Base-by-base conservation (phyloP, 2,797 vertebrate species). In the Argya squamiceps region DNA sequence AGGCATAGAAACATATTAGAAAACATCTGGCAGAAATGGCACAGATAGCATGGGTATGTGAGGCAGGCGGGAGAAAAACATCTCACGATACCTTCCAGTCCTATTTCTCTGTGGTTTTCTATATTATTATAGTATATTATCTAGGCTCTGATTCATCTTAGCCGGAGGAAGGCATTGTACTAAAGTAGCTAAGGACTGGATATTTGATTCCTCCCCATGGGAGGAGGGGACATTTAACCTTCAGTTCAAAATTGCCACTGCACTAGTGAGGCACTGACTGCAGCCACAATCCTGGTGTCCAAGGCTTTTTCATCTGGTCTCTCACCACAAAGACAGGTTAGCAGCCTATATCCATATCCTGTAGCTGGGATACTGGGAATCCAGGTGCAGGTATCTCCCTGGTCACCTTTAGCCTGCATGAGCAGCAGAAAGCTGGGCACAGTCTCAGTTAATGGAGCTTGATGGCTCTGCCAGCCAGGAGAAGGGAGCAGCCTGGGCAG, bases 371-470 rank as follows among this genome's bases (percentile, higher is more conserved):
- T 75, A 17, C n/a, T 34, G 29, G n/a, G 22, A 88, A 73, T 50
- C 59, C 50, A 44, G 53, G 55, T 74, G 39, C 1, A 5, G 32
- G 27, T 46, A 14, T 77, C 26, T 63, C 37, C 30, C 23, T 3
- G 2, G 14, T 37, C 44, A 49, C 32, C 32, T 67, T 24, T 30
- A 27, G 52, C 30, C 46, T 68, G 32, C 6, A 4, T 46, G 56
- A 70, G 67, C 55, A 83, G 36, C 67, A 49, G 4, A 19, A 46
- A n/a, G 47, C 1, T 0, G 0, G 69, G 36, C 27, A 1, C 46
- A 23, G 15, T n/a, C 26, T 46, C 55, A 39, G 59, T 29, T 11
- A 9, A 1, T 6, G 11, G 79, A 50, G 49, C 59, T 56, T 4
- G 32, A 18, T 63, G 34, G 53, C 24, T 17, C 53, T 91, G 50